Evolutionary conservation across 2,888 invertebrate genomes (phyloP), one percentile per base, ranked within the genome.

Genomic region (Mimachlamys varia): DNA sequence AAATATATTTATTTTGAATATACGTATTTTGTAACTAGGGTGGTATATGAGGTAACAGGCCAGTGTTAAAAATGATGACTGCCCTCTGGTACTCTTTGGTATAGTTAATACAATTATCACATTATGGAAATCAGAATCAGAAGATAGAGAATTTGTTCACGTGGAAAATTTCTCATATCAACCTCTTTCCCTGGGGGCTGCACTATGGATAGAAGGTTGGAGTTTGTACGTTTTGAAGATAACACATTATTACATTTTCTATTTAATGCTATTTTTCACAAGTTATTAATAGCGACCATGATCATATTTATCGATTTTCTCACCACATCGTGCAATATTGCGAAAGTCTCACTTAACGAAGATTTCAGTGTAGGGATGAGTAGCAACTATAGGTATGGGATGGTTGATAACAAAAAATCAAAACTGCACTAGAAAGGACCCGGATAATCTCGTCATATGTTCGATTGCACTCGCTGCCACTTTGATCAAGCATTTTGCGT

Each of bases 151-250:
- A 27, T 27, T 89, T 88, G 49, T 62, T 88, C 89, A 55, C 17
- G 58, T 89, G 90, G 90, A 90, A 91, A 91, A 91, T 91, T 91
- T 90, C 91, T 91, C 91, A 91, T 90, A 90, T 90, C 53, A 49
- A 87, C 53, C 37, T 88, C 90, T 62, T 37, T 33, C 89, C 91
- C 89, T 88, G 22, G 55, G 91, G 91, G 90, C 89, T n/a, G n/a
- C 22, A 10, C 76, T 33, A 76, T 33, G 33, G 27, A 76, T 76
- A 33, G 58, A 58, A 58, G 19, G 58, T 58, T 19, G 58, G n/a
- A 58, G 58, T 58, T 58, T 58, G 76, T 76, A 76, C 76, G 76
- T 76, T 76, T 76, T 76, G 33, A 15, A 76, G 76, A 76, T 22
- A 27, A 76, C 22, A 76, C 12, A 7, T 58, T 58, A 58, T 58